These are phyloP conservation scores for Triops cancriformis DNA, from an alignment of 1,140 invertebrate species.

Conservation along the genomic window DNA sequence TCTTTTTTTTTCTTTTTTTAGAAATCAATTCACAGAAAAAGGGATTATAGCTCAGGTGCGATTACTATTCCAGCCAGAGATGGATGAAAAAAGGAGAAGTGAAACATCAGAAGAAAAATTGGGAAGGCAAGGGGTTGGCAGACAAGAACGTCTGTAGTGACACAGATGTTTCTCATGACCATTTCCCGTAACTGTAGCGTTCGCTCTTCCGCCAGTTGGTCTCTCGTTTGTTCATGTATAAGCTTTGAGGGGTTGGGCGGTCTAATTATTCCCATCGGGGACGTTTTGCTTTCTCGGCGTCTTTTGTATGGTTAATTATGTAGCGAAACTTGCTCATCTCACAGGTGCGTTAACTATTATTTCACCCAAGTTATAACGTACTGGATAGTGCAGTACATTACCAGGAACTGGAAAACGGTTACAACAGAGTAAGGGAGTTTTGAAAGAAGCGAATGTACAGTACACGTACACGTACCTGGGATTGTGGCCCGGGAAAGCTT, in stretches of 20 bases:
- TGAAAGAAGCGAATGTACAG: no score
- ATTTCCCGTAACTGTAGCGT: background rate
- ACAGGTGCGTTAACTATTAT: background rate
- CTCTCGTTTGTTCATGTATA: slow-evolving; percentile 10
- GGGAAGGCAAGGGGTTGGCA: background rate
- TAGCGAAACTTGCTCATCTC: slow-evolving; percentile 5
- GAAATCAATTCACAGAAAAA: background rate
- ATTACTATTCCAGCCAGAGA: no score
- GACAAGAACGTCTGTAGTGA: background rate
- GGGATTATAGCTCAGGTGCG: no score
- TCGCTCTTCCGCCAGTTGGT: background rate
- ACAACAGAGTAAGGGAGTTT: background rate
- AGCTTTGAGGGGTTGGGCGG: background rate
- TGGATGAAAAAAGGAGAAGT: no score
- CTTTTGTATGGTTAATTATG: background rate
- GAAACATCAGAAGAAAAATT: no score
- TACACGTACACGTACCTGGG: background rate
- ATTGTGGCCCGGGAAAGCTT: background rate
- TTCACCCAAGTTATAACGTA: background rate
- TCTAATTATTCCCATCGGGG: slow-evolving; percentile 5
- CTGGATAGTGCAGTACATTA: background rate
- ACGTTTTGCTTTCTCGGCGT: slow-evolving; percentile 3
- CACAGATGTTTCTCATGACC: slow-evolving; percentile 5
- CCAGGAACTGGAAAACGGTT: background rate
- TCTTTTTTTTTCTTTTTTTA: background rate